Conservation (phyloP, 2,113 vertebrate genomes). For the Dicentrarchus labrax region DNA sequence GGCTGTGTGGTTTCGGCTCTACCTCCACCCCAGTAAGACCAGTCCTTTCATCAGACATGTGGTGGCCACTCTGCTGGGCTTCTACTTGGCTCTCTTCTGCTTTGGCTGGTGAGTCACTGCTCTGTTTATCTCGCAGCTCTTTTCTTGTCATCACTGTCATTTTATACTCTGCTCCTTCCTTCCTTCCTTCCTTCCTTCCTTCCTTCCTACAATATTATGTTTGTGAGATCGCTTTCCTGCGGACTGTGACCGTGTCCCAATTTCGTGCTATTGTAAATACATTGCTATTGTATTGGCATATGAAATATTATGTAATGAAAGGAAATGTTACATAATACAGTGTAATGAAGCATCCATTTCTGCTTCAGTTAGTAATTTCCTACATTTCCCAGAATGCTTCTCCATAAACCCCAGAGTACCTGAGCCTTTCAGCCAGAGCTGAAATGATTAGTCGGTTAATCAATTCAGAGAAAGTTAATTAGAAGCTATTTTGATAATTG, state of each 20-base stretch:
- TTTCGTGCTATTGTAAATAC: neutral
- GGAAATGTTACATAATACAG: neutral
- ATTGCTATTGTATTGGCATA: neutral
- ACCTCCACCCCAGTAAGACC: conserved; percentile 96
- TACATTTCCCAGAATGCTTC: conserved; percentile 13
- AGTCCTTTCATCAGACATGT: conserved; percentile 96
- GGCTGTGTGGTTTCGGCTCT: conserved; percentile 95
- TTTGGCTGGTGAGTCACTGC: conserved; percentile 96
- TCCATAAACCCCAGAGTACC: neutral
- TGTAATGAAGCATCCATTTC: neutral
- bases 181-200: conserved; percentile 17
- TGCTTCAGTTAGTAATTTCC: neutral
- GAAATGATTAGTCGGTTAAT: neutral
- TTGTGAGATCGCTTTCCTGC: conserved; percentile 6
- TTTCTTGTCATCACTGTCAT: conserved; percentile 22
- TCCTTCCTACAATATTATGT: neutral
- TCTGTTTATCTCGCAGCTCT: conserved; percentile 20
- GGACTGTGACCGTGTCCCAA: neutral
- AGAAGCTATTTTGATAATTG: neutral
- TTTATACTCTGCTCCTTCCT: conserved; percentile 7
- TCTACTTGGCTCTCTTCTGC: conserved; percentile 99
- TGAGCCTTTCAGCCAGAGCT: neutral
- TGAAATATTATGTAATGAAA: conserved; percentile 33
- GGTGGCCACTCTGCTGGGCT: conserved; percentile 96
- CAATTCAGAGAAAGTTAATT: neutral